phyloP scores from a whole-genome alignment of 2,113 vertebrate genomes.

The Mobula birostris region DNA sequence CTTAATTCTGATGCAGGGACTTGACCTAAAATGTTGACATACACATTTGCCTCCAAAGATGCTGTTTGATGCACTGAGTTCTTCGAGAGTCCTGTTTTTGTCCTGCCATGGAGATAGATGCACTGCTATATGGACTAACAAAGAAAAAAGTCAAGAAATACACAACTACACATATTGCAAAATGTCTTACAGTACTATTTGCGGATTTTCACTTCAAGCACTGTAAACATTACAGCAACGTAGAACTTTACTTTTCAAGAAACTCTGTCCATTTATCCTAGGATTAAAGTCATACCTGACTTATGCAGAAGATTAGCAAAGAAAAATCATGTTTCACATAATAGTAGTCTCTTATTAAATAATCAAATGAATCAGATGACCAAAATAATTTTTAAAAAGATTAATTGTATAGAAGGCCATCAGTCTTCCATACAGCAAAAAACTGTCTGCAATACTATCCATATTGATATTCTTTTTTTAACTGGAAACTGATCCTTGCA shows the following conservation, averaged over 20 bases:
- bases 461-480: neutral
- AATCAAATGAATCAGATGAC: neutral
- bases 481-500: neutral
- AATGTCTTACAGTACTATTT: neutral
- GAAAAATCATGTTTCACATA: neutral
- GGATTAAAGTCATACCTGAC: neutral
- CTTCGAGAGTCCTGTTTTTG: neutral
- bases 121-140: neutral
- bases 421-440: neutral
- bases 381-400: neutral
- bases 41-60: too few relatives aligned
- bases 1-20: too few relatives aligned
- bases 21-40: too few relatives aligned
- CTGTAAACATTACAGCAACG: neutral
- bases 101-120: neutral
- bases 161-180: neutral
- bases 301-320: neutral
- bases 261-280: neutral
- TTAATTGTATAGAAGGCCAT: neutral
- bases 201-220: neutral
- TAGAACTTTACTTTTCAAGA: neutral
- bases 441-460: neutral
- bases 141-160: neutral
- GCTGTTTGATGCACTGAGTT: too few relatives aligned
- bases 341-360: neutral